Conservation (phyloP, 2,888 invertebrate genomes). For the Stictocephala bisonia region DNA sequence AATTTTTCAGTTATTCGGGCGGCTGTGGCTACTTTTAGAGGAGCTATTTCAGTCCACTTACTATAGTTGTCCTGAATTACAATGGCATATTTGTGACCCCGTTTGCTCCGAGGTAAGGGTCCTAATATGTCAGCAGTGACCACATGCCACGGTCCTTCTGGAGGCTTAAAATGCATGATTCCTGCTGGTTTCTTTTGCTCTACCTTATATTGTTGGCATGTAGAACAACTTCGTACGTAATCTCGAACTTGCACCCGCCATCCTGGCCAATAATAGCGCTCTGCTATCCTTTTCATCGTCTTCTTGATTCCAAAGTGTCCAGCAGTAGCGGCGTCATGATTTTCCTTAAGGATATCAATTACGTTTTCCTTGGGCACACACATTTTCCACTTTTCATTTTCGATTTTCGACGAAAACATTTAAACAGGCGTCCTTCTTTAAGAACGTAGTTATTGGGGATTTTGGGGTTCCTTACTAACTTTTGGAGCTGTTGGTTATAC, state of each 20-base stretch:
- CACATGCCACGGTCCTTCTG: conserved; percentile 15
- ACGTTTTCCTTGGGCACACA: background rate
- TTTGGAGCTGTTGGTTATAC: background rate
- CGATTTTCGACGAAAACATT: background rate
- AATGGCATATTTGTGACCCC: conserved; percentile 55
- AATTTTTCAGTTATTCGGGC: background rate
- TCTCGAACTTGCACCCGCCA: background rate
- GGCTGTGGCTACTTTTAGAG: conserved; percentile 55
- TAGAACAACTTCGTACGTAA: background rate
- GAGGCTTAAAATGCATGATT: background rate
- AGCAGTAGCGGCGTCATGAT: conserved; percentile 1
- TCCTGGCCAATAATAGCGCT: conserved; percentile 10
- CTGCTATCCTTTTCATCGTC: background rate
- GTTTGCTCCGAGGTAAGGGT: conserved; percentile 58
- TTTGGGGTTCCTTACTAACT: background rate
- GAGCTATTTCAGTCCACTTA: conserved; percentile 55
- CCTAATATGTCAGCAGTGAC: conserved; percentile 58
- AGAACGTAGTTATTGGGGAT: background rate
- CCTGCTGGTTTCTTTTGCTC: conserved; percentile 4
- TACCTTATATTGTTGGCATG: conserved; percentile 4
- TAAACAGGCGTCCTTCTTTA: background rate
- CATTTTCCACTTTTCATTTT: background rate
- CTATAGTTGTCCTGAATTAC: conserved; percentile 59
- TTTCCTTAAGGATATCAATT: background rate
- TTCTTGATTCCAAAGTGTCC: conserved; percentile 16